Conservation (phyloP, 2,797 vertebrate species). For the Rhabdophis nuchalis region DNA sequence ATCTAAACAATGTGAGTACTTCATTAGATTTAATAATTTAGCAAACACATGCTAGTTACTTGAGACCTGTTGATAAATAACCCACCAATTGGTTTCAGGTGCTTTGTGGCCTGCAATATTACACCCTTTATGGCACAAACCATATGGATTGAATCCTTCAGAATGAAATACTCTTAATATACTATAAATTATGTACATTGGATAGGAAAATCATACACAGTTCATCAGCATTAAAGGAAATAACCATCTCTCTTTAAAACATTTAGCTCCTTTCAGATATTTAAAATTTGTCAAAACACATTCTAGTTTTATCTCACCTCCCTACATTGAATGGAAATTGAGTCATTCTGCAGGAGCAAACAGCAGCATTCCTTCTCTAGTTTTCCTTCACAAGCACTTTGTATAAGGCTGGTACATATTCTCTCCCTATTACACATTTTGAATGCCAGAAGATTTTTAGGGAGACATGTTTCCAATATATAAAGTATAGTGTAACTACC, state of each 20-base stretch:
- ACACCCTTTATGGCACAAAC: background rate
- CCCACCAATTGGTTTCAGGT: background rate
- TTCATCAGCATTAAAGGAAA: background rate
- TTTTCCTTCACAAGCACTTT: background rate
- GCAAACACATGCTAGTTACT: constrained; percentile 2
- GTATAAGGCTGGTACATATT: background rate
- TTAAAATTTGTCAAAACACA: background rate
- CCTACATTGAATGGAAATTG: background rate
- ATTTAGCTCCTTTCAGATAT: background rate
- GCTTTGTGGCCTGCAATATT: background rate
- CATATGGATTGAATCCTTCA: background rate
- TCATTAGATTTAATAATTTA: constrained; percentile 24
- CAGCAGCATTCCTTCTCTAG: background rate
- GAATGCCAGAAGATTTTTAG: background rate
- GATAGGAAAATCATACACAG: background rate
- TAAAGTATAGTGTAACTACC: background rate
- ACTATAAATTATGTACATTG: background rate
- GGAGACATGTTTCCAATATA: background rate
- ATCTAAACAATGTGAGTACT: background rate
- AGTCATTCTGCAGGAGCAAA: background rate
- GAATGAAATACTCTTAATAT: background rate
- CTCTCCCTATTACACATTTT: background rate
- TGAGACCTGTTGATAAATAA: background rate
- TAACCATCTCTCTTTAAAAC: background rate
- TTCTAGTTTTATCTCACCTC: background rate